Percentiles rank a stretch among this genome's conserved stretches.
These are phyloP conservation scores for Xestoiulus laeticollis DNA, from an alignment of 2,888 invertebrate species.

Conservation along the genomic window DNA sequence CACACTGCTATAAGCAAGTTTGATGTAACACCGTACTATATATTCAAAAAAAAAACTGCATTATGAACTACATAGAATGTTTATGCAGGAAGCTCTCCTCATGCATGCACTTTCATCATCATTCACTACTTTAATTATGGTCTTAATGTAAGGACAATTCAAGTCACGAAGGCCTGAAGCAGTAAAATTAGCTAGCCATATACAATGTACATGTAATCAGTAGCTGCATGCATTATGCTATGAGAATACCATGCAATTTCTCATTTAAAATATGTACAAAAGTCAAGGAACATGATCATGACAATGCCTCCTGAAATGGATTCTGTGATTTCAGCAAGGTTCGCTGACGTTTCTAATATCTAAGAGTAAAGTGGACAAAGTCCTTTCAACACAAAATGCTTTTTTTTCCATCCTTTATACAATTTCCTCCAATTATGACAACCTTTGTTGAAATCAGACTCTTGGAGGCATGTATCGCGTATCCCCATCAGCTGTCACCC, in stretches of 20 bases:
- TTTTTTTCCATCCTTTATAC: background rate
- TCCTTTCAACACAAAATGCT: background rate
- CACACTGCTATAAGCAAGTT: too few species aligned
- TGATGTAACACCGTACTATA: background rate
- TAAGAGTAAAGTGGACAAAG: background rate
- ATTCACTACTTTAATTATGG: slow-evolving; percentile 1
- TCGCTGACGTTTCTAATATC: background rate
- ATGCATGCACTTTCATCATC: background rate
- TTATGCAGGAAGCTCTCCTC: background rate
- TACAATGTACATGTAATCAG: background rate
- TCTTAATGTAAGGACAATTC: background rate
- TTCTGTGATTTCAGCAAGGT: background rate
- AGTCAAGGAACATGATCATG: background rate
- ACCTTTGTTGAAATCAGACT: slow-evolving; percentile 26
- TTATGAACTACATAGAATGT: background rate
- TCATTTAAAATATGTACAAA: background rate
- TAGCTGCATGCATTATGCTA: background rate
- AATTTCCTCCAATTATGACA: background rate
- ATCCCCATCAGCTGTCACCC: background rate
- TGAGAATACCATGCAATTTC: background rate
- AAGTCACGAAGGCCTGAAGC: background rate
- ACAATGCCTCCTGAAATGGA: background rate
- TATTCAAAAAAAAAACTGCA: background rate
- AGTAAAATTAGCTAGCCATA: background rate
- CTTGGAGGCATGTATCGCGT: background rate